phyloP scores from a whole-genome alignment of 2,888 invertebrate genomes.

The Cataglyphis rosenhaueri region DNA sequence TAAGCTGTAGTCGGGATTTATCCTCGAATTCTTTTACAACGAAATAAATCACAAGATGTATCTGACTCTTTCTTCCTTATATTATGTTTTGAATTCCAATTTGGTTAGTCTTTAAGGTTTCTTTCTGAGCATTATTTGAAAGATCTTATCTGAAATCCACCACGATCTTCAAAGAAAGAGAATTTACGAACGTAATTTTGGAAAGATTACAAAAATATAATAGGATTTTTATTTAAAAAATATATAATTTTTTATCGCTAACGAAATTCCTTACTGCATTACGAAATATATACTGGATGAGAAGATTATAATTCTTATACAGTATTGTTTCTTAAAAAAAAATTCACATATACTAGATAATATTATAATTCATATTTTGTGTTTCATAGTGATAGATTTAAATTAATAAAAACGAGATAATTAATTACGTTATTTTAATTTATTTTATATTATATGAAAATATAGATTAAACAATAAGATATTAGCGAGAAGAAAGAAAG shows the following conservation, averaged over 20 bases:
- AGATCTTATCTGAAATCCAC: not conserved
- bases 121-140: not conserved
- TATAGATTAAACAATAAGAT: not conserved
- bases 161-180: not conserved
- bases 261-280: not conserved
- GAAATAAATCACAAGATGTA: slow-evolving; percentile 37
- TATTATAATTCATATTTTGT: not conserved
- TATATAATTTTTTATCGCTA: not conserved
- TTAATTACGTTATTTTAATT: not conserved
- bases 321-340: not conserved
- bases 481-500: not conserved
- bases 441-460: not conserved
- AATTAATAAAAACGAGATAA: not conserved
- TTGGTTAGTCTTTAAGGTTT: slow-evolving; percentile 15
- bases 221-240: not conserved
- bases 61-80: slow-evolving; percentile 5
- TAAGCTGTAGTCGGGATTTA: slow-evolving; percentile 29
- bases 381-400: not conserved
- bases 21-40: slow-evolving; percentile 44
- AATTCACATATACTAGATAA: not conserved
- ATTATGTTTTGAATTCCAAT: slow-evolving; percentile 17
- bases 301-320: not conserved
- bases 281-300: not conserved
- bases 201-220: not conserved
- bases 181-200: not conserved